These are phyloP conservation scores for Oryctolagus cuniculus DNA, from an alignment of 2,113 vertebrate genomes.

Conservation along the genomic window mOryCun1.1 NC_091449.1:53986501-53987000, in stretches of 20 bases:
- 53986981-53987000: not conserved
- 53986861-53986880: not conserved
- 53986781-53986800: not conserved
- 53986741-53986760: not conserved
- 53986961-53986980: fast-evolving
- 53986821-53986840: not conserved
- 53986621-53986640: not conserved
- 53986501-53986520: not conserved
- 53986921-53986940: not conserved
- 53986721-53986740: not conserved
- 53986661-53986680: not conserved
- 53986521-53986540: not conserved
- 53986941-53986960: not conserved
- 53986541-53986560: not conserved
- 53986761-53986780: not conserved
- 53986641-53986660: not conserved
- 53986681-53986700: not conserved
- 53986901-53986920: not conserved
- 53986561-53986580: not conserved
- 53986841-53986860: not conserved
- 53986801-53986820: not conserved
- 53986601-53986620: not conserved
- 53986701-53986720: not conserved
- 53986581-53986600: not conserved
- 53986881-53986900: not conserved